Evolutionary conservation across 2,888 invertebrate species (phyloP).

Genomic region (Leptarthrus brevirostris): DNA sequence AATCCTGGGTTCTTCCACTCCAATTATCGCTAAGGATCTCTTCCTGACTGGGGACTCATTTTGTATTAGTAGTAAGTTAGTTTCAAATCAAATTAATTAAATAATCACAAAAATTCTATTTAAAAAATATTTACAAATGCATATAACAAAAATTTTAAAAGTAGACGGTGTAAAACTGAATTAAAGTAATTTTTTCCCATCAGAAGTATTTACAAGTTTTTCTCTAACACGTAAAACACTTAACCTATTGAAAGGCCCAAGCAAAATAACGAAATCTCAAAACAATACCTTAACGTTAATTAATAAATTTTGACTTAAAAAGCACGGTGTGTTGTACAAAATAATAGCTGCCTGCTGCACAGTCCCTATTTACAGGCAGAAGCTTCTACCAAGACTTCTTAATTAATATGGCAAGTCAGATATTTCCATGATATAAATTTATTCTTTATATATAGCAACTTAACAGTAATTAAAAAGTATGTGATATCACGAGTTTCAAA

Average conservation of each 20-base stretch:
- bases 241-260: too few relatives aligned
- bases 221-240: not conserved
- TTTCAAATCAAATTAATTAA: too few relatives aligned
- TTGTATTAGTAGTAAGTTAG: too few relatives aligned
- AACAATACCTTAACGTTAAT: too few relatives aligned
- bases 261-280: not conserved
- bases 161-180: not conserved
- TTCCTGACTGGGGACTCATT: too few relatives aligned
- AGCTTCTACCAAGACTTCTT: not conserved
- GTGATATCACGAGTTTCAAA: slow-evolving; percentile 30
- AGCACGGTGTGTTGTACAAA: too few relatives aligned
- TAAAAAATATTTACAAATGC: not conserved
- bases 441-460: slow-evolving; percentile 22
- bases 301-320: too few relatives aligned
- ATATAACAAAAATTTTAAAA: not conserved
- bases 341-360: not conserved
- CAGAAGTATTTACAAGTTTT: not conserved
- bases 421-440: slow-evolving; percentile 10
- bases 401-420: slow-evolving; percentile 20
- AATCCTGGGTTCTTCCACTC: too few relatives aligned
- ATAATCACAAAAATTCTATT: not conserved
- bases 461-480: slow-evolving; percentile 36
- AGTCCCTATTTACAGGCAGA: not conserved
- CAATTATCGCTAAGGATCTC: too few relatives aligned
- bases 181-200: not conserved